These are phyloP conservation scores for Clavelina lepadiformis DNA, from an alignment of 23 tunicate genomes.

Conservation along the genomic window DNA sequence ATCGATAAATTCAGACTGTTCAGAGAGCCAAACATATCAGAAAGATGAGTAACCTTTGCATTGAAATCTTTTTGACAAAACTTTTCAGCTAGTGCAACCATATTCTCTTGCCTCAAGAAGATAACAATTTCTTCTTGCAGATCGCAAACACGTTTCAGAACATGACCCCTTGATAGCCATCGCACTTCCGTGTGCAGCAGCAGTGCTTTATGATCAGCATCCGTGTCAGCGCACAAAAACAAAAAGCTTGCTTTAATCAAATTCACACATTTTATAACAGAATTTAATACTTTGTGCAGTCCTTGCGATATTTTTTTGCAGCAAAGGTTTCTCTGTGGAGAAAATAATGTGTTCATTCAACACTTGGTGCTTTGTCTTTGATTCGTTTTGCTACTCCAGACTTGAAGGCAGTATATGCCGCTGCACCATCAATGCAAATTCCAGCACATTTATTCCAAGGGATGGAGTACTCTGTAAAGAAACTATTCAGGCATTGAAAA, in stretches of 20 bases:
- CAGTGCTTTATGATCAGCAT: conserved; percentile 21
- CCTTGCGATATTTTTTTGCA: conserved; percentile 9
- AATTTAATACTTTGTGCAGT: conserved; percentile 22
- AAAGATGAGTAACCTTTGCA: conserved; percentile 24
- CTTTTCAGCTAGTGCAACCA: conserved; percentile 18
- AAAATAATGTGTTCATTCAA: conserved; percentile 27
- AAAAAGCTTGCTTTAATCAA: conserved; percentile 30
- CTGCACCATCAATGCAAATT: conserved; percentile 36
- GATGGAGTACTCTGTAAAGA: conserved; percentile 19
- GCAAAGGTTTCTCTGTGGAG: conserved; percentile 36
- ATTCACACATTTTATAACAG: conserved; percentile 25
- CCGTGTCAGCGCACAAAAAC: conserved; percentile 28
- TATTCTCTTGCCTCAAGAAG: conserved; percentile 24
- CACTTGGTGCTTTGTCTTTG: conserved; percentile 35
- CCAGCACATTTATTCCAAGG: conserved; percentile 32
- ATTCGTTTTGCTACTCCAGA: conserved; percentile 11
- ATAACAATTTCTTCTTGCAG: conserved; percentile 21
- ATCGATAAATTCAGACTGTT: conserved; percentile 25
- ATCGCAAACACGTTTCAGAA: conserved; percentile 24
- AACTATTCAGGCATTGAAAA: conserved; percentile 25
- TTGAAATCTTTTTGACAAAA: conserved; percentile 26
- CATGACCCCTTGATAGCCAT: no score
- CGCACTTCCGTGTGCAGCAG: no score
- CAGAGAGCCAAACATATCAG: conserved; percentile 31
- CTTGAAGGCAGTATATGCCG: conserved; percentile 27